Conservation (phyloP, 1,140 invertebrate species). For the Lysiphlebus fabarum region DNA sequence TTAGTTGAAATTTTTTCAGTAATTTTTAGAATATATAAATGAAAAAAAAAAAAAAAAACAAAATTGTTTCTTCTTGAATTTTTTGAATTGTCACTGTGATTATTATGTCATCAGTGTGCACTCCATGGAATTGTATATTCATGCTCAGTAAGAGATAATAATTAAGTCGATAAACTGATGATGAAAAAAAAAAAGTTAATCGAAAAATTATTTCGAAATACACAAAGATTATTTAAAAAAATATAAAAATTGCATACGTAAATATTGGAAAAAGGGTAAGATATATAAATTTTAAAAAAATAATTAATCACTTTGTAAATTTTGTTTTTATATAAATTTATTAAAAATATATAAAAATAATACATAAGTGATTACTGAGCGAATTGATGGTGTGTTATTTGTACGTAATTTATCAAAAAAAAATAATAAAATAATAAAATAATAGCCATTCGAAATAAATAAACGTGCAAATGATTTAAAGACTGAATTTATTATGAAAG, state of each 20-base stretch:
- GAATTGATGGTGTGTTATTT: conserved; percentile 10
- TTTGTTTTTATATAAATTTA: too few species aligned
- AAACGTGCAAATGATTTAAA: conserved; percentile 50
- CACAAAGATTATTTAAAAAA: too few species aligned
- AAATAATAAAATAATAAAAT: background rate
- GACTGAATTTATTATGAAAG: conserved; percentile 51
- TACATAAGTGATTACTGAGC: conserved; percentile 1
- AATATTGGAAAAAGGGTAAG: too few species aligned
- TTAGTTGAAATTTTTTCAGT: conserved; percentile 9
- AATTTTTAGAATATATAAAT: conserved; percentile 18
- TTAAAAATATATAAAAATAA: conserved; percentile 2
- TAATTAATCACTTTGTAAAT: too few species aligned
- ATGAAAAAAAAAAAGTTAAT: too few species aligned
- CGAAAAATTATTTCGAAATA: too few species aligned
- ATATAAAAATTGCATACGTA: too few species aligned
- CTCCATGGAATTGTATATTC: conserved; percentile 29
- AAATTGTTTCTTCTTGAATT: conserved; percentile 20
- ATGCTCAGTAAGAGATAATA: conserved; percentile 20
- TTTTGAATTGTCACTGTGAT: conserved; percentile 22
- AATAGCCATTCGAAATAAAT: conserved; percentile 34
- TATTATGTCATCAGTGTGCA: conserved; percentile 17
- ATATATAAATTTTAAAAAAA: too few species aligned
- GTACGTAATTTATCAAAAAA: conserved; percentile 17
- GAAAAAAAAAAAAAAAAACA: conserved; percentile 11
- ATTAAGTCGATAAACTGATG: too few species aligned